phyloP scores from a whole-genome alignment of 1,140 invertebrate species.

The Eurytemora carolleeae region DNA sequence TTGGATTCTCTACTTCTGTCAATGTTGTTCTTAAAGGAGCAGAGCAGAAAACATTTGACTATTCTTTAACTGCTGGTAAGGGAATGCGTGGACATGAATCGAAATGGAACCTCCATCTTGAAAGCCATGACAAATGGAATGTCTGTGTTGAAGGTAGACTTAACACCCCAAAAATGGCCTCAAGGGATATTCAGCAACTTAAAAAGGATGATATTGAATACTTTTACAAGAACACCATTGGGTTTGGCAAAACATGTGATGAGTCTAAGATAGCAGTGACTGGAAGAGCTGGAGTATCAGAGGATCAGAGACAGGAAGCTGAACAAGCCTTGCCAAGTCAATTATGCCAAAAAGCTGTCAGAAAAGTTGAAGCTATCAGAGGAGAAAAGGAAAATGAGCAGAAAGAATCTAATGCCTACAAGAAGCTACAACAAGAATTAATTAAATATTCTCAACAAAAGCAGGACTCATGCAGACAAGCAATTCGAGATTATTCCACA shows the following conservation, averaged over 20 bases:
- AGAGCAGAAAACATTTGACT: neutral
- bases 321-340: too few relatives aligned
- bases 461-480: too few relatives aligned
- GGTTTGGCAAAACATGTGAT: constrained; percentile 2
- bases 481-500: too few relatives aligned
- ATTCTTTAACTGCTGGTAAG: neutral
- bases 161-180: neutral
- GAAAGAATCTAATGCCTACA: too few relatives aligned
- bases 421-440: too few relatives aligned
- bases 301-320: too few relatives aligned
- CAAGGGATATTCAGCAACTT: neutral
- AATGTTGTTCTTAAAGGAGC: neutral
- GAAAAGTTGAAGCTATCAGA: too few relatives aligned
- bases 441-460: too few relatives aligned
- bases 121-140: neutral
- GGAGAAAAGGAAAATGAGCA: too few relatives aligned
- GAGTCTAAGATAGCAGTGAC: constrained; percentile 3
- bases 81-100: neutral
- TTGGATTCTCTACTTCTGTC: neutral
- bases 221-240: constrained; percentile 7
- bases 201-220: neutral
- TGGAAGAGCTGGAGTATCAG: constrained; percentile 5
- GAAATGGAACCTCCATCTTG: neutral
- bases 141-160: constrained; percentile 3
- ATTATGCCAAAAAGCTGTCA: too few relatives aligned